Evolutionary conservation across 35 echinoderm and acorn worm genomes (phyloP).

Genomic region (Lytechinus pictus): DNA sequence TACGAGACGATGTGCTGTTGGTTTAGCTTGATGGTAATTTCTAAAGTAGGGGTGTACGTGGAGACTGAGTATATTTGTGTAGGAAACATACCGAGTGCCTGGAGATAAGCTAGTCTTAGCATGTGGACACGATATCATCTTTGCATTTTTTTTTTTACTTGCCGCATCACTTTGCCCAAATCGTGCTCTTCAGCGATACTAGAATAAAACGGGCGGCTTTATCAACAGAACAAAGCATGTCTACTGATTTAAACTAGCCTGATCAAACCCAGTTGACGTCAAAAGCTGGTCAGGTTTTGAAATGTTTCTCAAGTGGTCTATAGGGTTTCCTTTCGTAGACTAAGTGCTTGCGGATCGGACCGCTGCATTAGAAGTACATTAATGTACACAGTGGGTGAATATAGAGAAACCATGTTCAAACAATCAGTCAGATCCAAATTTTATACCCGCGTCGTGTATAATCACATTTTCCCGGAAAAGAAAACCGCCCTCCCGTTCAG

Average conservation of each 20-base stretch:
- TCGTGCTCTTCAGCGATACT: not conserved
- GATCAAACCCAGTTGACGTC: not conserved
- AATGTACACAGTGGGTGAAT: not conserved
- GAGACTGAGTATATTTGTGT: conserved; percentile 1
- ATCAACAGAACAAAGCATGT: not conserved
- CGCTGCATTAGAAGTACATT: not conserved
- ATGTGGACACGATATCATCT: not conserved
- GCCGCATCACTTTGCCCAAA: not conserved
- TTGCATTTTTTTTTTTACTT: not conserved
- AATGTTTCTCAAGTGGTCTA: not conserved
- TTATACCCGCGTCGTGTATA: not conserved
- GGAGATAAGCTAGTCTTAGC: not conserved
- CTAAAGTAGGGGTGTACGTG: not conserved
- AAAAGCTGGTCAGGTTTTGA: not conserved
- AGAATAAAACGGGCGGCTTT: not conserved
- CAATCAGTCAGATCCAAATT: not conserved
- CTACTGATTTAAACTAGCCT: not conserved
- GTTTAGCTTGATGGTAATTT: conserved; percentile 36
- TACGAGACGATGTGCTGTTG: not conserved
- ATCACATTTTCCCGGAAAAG: not conserved
- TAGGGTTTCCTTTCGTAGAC: not conserved
- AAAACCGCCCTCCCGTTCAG: not conserved
- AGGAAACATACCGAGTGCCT: not conserved
- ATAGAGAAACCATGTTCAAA: not conserved
- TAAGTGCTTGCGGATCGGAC: not conserved